Percentiles rank a stretch among this genome's conserved stretches.
Conservation (phyloP, 1,140 invertebrate species). For the Penaeus chinensis region DNA sequence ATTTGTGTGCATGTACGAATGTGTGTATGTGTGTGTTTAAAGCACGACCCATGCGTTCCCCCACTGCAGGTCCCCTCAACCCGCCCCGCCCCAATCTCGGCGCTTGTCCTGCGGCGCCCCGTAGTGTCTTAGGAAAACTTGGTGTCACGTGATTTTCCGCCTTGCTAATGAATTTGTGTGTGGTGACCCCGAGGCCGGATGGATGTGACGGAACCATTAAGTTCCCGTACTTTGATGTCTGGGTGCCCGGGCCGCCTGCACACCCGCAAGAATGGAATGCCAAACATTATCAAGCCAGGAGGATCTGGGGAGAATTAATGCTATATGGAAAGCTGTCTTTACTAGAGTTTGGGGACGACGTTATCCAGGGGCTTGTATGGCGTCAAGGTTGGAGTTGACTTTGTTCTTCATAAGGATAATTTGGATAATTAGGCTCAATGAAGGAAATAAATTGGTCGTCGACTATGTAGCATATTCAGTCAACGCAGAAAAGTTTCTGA, state of each 20-base stretch:
- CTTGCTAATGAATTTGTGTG: constrained; percentile 59
- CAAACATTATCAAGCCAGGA: constrained; percentile 26
- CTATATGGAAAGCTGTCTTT: background rate
- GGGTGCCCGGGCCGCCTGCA: constrained; percentile 13
- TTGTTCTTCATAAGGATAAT: too few species aligned
- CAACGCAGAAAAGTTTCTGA: too few species aligned
- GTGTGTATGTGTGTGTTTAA: too few species aligned
- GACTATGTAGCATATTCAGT: too few species aligned
- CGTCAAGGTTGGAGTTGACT: too few species aligned
- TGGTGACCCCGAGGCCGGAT: constrained; percentile 52
- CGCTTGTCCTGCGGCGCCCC: constrained; percentile 48
- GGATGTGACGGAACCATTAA: constrained; percentile 58
- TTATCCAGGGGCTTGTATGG: too few species aligned
- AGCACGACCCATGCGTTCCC: too few species aligned
- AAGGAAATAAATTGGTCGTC: too few species aligned
- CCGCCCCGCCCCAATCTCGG: too few species aligned
- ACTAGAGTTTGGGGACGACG: too few species aligned
- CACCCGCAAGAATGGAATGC: constrained; percentile 39
- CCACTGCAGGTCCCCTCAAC: background rate
- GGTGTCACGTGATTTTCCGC: constrained; percentile 60
- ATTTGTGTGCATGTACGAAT: too few species aligned
- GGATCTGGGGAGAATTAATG: constrained; percentile 9
- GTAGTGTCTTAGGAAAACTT: constrained; percentile 55
- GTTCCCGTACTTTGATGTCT: constrained; percentile 57
- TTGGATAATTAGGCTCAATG: too few species aligned